Evolutionary conservation across 2,797 vertebrate genomes (phyloP).

Genomic region (Dicrostonyx torquatus): DNA sequence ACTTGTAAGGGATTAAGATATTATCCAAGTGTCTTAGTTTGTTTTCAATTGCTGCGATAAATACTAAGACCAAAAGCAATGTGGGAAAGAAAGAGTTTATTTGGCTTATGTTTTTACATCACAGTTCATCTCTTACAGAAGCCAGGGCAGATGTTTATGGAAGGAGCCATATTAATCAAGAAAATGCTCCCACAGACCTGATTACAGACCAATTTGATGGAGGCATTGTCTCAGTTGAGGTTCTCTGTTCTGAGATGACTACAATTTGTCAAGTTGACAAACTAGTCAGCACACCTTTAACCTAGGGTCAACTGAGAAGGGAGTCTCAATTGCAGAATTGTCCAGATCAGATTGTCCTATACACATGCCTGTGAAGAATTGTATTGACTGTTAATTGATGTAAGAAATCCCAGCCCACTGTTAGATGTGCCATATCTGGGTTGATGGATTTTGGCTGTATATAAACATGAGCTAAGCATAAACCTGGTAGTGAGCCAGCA

Average conservation of each 20-base stretch:
- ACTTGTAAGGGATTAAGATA: background rate
- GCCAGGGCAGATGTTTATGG: background rate
- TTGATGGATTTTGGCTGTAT: background rate
- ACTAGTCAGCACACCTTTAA: background rate
- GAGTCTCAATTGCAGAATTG: background rate
- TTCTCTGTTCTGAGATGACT: background rate
- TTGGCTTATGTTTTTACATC: background rate
- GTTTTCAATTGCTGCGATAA: background rate
- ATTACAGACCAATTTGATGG: background rate
- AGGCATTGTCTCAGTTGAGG: background rate
- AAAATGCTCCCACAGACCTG: background rate
- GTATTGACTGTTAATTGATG: no score
- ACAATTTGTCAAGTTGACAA: background rate
- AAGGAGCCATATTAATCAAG: background rate
- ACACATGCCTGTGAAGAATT: background rate
- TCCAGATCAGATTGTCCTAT: background rate
- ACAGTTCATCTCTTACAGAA: background rate
- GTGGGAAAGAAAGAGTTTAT: background rate
- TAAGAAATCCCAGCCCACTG: background rate
- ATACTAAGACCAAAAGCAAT: background rate
- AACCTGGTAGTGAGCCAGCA: background rate
- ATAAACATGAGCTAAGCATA: background rate
- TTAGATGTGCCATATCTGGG: background rate
- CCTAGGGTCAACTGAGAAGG: background rate
- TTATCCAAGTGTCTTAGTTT: background rate